Base-by-base conservation (phyloP, 2,888 invertebrate species). In the Dendrolimus houi region DNA sequence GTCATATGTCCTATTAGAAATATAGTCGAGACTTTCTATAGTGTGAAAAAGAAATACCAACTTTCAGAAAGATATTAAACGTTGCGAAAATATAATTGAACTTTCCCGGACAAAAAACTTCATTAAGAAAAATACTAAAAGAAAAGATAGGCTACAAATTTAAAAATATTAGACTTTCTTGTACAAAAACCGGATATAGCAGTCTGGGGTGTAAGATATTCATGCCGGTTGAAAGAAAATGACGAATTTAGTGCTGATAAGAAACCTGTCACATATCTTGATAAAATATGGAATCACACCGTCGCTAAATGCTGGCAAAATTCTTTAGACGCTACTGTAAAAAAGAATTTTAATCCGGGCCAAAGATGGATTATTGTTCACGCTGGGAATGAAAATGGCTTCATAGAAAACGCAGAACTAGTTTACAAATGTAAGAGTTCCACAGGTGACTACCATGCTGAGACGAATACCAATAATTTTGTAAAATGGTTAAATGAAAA, bases 251-350 rank as follows among this genome's bases (percentile, higher is more conserved):
- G 69, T n/a, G 62, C 61, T 13, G 58, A 59, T 52, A 69, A 68
- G 61, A 69, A 65, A 64, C 64, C 64, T 40, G 66, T 69, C 12
- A 65, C 58, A 8, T 67, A 61, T 56, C 8, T 66, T 14, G 60
- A 58, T 13, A 58, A 57, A 54, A 59, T 57, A 6, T 61, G 56
- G 59, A 14, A 14, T 14, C 14, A 62, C 55, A 63, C 64, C 2
- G 66, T 63, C 7, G 54, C 54, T 42, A 65, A 65, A 63, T 64
- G 64, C 57, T 65, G 67, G 67, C 67, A 63, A 62, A 65, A 62
- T 59, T 56, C n/a, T 54, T 59, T 47, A 14, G 64, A 62, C 53
- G 41, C 56, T 42, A 61, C 60, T 29, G 55, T 64, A 29, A 58
- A 59, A 54, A 64, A 60, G 60, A 64, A 59, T 58, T 9, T 29